Evolutionary conservation across 2,113 vertebrate genomes (phyloP), one percentile per base, ranked within the genome.

Genomic region (Cavia porcellus): DNA sequence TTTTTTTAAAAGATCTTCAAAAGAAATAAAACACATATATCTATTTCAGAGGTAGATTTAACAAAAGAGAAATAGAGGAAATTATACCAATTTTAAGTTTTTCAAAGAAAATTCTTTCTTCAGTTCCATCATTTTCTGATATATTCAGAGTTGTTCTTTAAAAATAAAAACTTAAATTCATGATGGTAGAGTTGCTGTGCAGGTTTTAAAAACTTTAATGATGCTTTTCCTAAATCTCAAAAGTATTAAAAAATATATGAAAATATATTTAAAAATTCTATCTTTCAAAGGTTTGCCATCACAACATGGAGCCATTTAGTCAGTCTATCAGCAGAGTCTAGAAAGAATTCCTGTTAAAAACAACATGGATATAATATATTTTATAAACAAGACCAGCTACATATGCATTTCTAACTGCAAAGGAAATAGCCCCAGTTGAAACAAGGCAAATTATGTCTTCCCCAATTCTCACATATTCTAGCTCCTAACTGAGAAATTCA

Each of bases 1-100:
- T 38, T 38, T 38, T 38, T 38, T 38, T 38, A 2, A 38, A 38
- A 38, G 38, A 38, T 38, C 38, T 38, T 50, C 47, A 90, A 66
- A 72, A 79, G 3, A 30, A 86, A 93, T 12, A 80, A 94, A 93
- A 88, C 38, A 92, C 74, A 70, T 45, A 92, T 47, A 70, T 77
- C 24, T 89, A 96, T 35, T 38, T 83, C 80, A 22, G 13, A 87
- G 90, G 3, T 86, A 5, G 38, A 77, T 47, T 92, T 88, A 38
- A 42, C 38, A 97, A 86, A 88, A 30, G 35, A 30, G n/a, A 81
- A 20, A 79, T 42, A 11, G 70, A 86, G 47, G 14, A 87, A 74
- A 88, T 88, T 62, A 83, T 74, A 38, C 42, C 22, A 83, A 72
- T 38, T 80, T 96, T 55, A 66, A 45, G 90, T 86, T 15, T 88